phyloP scores from a whole-genome alignment of 2,113 vertebrate genomes.

The Steatornis caripensis region DNA sequence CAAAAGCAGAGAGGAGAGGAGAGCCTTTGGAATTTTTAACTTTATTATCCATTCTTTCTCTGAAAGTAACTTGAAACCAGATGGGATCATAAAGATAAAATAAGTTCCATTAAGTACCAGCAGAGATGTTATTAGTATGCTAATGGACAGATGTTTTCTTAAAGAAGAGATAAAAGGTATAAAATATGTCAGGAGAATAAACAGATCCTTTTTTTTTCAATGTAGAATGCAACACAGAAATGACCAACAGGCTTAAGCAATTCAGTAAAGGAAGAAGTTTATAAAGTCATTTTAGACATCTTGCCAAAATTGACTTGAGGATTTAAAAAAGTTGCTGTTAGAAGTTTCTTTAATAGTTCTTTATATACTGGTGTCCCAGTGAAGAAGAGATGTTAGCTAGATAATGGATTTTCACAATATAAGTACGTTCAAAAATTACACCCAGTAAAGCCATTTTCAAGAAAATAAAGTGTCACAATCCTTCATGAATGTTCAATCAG shows the following conservation, averaged over 20 bases:
- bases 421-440: not conserved
- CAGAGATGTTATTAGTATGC: slow-evolving; percentile 54
- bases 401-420: not conserved
- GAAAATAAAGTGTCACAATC: not conserved
- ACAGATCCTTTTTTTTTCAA: not conserved
- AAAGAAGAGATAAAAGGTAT: slow-evolving; percentile 58
- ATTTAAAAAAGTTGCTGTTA: not conserved
- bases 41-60: not conserved
- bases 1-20: not conserved
- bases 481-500: not conserved
- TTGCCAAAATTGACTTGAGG: not conserved
- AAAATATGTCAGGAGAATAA: slow-evolving; percentile 54
- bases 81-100: slow-evolving; percentile 58
- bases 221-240: not conserved
- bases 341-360: not conserved
- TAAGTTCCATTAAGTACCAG: slow-evolving; percentile 33
- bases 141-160: slow-evolving; percentile 69
- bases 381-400: not conserved
- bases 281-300: not conserved
- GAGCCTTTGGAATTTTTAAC: not conserved
- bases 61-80: slow-evolving; percentile 23
- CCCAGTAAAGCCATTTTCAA: not conserved
- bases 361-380: not conserved
- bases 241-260: slow-evolving; percentile 19
- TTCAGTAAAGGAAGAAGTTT: not conserved